These are phyloP conservation scores for Microctenopoma steveboyesi DNA, from an alignment of 2,797 vertebrate species.

Conservation along the genomic window DNA sequence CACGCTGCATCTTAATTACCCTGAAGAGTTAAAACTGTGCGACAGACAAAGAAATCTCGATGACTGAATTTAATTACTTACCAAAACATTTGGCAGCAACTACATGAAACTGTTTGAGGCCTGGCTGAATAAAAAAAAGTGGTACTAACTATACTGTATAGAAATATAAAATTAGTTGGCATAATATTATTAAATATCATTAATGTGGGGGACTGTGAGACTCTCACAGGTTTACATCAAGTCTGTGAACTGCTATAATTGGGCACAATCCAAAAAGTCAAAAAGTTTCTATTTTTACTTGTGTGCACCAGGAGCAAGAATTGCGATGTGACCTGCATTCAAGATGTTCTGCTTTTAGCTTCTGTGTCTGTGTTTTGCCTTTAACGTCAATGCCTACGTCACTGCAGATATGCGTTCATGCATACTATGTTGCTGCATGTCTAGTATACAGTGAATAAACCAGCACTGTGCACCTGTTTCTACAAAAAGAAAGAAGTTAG, in stretches of 20 bases:
- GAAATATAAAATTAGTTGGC: too few relatives aligned
- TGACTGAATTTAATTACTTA: neutral
- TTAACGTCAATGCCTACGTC: neutral
- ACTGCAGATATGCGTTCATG: constrained; percentile 1
- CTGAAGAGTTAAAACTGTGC: constrained; percentile 24
- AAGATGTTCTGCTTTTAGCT: constrained; percentile 14
- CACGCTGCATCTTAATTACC: constrained; percentile 37
- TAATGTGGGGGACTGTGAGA: too few relatives aligned
- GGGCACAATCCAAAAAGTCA: neutral
- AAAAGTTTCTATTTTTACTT: constrained; percentile 46
- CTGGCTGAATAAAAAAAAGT: too few relatives aligned
- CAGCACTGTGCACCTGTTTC: neutral
- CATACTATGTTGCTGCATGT: neutral
- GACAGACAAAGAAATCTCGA: neutral
- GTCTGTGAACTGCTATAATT: neutral
- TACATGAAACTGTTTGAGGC: too few relatives aligned
- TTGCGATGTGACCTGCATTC: constrained; percentile 11
- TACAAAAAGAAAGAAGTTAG: too few relatives aligned
- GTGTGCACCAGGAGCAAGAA: constrained; percentile 1
- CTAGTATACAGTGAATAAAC: neutral
- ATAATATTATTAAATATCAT: too few relatives aligned
- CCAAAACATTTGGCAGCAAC: neutral
- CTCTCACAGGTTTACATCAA: neutral
- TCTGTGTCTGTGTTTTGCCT: constrained; percentile 2
- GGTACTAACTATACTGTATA: too few relatives aligned